A percentile compares a stretch with the other conserved stretches of the same genome.
phyloP scores from a whole-genome alignment of 2,797 vertebrate species.

The Halcyon chelicuti region DNA sequence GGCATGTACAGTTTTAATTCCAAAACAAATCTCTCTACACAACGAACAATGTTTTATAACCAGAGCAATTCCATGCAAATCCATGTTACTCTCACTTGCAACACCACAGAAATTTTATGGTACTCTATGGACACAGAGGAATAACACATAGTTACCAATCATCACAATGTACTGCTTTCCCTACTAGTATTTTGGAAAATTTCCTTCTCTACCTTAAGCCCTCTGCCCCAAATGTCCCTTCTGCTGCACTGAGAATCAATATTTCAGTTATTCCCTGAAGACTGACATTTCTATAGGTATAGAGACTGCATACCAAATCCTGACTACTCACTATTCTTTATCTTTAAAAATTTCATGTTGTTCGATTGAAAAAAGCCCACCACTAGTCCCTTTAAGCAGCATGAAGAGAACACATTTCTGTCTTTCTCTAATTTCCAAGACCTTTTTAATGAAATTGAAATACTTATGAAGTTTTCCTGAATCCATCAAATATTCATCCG shows the following conservation, averaged over 20 bases:
- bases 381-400: neutral
- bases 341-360: neutral
- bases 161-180: neutral
- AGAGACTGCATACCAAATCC: neutral
- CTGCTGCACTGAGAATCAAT: neutral
- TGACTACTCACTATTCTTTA: neutral
- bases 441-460: neutral
- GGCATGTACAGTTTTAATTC: neutral
- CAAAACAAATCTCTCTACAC: neutral
- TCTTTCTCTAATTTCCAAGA: neutral
- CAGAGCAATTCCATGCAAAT: neutral
- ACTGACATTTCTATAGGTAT: neutral
- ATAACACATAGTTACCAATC: neutral
- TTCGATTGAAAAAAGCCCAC: neutral
- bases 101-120: too few species aligned
- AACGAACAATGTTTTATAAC: neutral
- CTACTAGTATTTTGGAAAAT: neutral
- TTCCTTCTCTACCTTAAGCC: neutral
- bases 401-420: neutral
- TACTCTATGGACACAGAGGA: neutral
- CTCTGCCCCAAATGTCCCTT: neutral
- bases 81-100: neutral
- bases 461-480: neutral
- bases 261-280: neutral
- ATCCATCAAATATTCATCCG: conserved; percentile 5